Base-by-base conservation (phyloP, 2,888 invertebrate genomes). In the Helleia helle region DNA sequence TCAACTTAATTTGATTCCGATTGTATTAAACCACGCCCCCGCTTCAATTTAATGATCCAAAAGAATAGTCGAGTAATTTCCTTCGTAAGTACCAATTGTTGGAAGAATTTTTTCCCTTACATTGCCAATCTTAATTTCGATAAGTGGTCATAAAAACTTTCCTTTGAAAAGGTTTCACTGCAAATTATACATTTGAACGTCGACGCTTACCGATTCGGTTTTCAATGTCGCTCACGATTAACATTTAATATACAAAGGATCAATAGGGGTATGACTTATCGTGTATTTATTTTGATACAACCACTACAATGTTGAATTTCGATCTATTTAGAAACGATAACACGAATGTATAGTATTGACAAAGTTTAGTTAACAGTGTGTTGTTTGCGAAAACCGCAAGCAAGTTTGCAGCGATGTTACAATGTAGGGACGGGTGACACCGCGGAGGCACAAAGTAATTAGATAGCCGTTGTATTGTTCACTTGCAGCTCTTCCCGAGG, bases 1-100 rank as follows among this genome's bases (percentile, higher is more conserved):
- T 73, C 68, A 74, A 75, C 74, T 80, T 77, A 79, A 81, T 83
- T 81, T 70, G 74, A 80, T 80, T 77, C 67, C 77, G 65, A 79
- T 80, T 80, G 79, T 80, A 76, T 77, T 77, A 71, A 75, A 71
- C 70, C 71, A 66, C 66, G 64, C 70, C 71, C 65, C 22, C 65
- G 65, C 61, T 65, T 64, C 61, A 69, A 66, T 68, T 71, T 79
- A 79, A 80, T 76, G 71, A 66, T 64, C 70, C 64, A 62, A 70
- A 71, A 73, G 63, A 65, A 60, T 61, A 65, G 56, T 61, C 57
- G 52, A 61, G 60, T 65, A 67, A 51, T 58, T 49, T 49, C 44
- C 42, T 38, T 46, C 46, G 39, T 44, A 48, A 47, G 44, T 31
- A 22, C 26, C 13, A 9, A 31, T 34, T 30, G 22, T 38, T 26